Base-by-base conservation (phyloP, 2,797 vertebrate species). In the Molossus alvarezi region DNA sequence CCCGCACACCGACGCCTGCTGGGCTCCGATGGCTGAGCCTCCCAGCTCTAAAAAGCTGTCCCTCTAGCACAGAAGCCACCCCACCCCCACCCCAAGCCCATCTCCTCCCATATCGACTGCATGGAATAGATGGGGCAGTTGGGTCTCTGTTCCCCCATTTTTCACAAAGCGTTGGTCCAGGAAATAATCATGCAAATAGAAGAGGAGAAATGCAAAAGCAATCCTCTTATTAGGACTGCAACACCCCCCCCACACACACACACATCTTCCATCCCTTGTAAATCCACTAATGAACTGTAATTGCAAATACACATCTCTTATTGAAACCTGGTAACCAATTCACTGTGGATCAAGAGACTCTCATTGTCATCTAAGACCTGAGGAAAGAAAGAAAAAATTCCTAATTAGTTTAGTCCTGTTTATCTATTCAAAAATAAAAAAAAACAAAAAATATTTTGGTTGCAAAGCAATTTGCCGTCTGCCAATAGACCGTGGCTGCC, bases 341-440 rank as follows among this genome's bases (percentile, higher is more conserved):
- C 97, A 86, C 89, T 91, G 84, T 12, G 15, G 88, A 92, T 57
- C 48, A 94, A 41, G 64, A 89, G 92, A 92, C 67, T 89, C 93
- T 41, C 90, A 73, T 80, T 93, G 79, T 95, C 95, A 77, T 95
- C 96, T 91, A 81, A 97, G 87, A 90, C 82, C 48, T 67, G 27
- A 94, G 72, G 48, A 92, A 82, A 87, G 94, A 85, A 93, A 93
- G 82, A n/a, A 79, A 77, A 51, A 37, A 25, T 23, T 51, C 95
- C 94, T 97, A 97, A 98, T 98, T 97, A 97, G 86, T 95, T 97
- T 90, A 85, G 92, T 92, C 95, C 67, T 96, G 85, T 96, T 95
- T 96, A 97, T 88, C 96, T 91, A 94, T 33, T 73, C 75, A 55
- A 95, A 95, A 88, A 85, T 51, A 87, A 93, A 92, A 92, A 84